Evolutionary conservation across 2,113 vertebrate species (phyloP).

Genomic region (Balaeniceps rex): DNA sequence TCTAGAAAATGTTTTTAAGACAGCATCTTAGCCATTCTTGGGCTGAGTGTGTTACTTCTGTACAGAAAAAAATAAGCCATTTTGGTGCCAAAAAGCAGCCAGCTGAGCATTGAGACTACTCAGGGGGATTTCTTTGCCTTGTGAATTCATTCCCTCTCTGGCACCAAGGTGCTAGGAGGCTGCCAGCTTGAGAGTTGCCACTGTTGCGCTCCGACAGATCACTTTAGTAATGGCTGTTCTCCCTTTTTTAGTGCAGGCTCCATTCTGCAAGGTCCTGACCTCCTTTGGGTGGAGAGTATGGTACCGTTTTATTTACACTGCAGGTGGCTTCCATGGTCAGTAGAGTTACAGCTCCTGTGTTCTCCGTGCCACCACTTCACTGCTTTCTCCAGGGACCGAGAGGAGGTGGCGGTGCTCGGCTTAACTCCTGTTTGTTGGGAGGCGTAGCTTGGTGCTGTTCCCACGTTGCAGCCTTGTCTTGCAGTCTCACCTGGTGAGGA

Average conservation of each 20-base stretch:
- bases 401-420: slow-evolving; percentile 35
- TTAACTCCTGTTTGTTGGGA: neutral
- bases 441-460: neutral
- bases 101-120: slow-evolving; percentile 56
- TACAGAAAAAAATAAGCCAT: slow-evolving; percentile 68
- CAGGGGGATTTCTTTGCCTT: slow-evolving; percentile 62
- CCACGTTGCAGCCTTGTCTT: neutral
- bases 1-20: slow-evolving; percentile 1
- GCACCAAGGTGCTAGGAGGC: neutral
- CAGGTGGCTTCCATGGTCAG: neutral
- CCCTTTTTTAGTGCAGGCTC: slow-evolving; percentile 8
- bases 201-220: slow-evolving; percentile 22
- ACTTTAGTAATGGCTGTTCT: slow-evolving; percentile 37
- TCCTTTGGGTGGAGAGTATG: neutral
- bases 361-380: slow-evolving; percentile 28
- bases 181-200: slow-evolving; percentile 57
- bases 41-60: neutral
- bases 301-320: neutral
- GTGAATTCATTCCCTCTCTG: slow-evolving; percentile 58
- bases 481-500: neutral
- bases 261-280: neutral
- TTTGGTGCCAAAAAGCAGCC: slow-evolving; percentile 71
- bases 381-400: slow-evolving; percentile 52
- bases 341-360: slow-evolving; percentile 25
- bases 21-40: neutral